Conservation (phyloP, 2,113 vertebrate genomes). For the Stercorarius parasiticus region DNA sequence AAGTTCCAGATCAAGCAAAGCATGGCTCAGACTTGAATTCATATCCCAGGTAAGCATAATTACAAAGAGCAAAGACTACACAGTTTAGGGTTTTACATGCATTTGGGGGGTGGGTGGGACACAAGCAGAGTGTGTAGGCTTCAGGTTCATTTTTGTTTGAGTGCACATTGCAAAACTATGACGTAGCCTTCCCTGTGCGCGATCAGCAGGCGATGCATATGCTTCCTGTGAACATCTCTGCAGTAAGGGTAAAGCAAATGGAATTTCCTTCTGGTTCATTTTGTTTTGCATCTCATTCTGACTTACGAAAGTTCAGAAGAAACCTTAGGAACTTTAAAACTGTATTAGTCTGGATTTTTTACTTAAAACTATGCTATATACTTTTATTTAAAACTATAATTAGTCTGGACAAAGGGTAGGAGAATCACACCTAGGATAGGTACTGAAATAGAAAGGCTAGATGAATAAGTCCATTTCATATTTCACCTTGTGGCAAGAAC, state of each 20-base stretch:
- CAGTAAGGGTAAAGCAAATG: background rate
- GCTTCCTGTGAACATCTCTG: background rate
- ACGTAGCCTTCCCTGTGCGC: background rate
- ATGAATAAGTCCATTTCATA: background rate
- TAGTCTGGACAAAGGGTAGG: background rate
- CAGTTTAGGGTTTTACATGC: background rate
- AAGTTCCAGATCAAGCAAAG: conserved; percentile 52
- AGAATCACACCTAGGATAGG: background rate
- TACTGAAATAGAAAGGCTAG: background rate
- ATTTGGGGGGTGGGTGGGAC: background rate
- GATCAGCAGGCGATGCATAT: background rate
- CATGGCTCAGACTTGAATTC: background rate
- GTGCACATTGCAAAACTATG: background rate
- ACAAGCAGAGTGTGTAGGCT: background rate
- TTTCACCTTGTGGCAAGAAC: background rate
- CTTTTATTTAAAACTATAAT: background rate
- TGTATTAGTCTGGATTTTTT: no score
- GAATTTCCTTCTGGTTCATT: background rate
- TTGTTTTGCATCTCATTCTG: background rate
- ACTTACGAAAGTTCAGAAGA: background rate
- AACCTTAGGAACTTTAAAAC: background rate
- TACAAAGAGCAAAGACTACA: background rate
- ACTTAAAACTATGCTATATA: no score
- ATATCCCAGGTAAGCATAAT: background rate
- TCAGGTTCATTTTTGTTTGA: background rate